Conservation (phyloP, 1,140 invertebrate genomes). For the Drosophila pachea region DNA sequence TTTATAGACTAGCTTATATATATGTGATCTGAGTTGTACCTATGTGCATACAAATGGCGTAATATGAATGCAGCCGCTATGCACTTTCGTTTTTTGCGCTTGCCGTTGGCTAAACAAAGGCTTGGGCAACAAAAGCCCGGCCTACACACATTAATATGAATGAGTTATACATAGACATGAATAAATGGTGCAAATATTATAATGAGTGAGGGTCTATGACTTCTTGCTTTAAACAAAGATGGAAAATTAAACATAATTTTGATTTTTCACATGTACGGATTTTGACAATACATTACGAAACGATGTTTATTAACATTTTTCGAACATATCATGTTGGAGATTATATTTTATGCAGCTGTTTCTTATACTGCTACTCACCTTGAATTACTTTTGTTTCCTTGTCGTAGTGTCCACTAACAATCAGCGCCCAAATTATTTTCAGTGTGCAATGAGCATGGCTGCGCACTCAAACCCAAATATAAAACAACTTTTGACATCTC, state of each 20-base stretch:
- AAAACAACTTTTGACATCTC: constrained; percentile 46
- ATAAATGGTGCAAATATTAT: constrained; percentile 14
- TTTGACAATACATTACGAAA: not conserved
- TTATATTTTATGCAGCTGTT: not conserved
- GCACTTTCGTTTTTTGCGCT: constrained; percentile 67
- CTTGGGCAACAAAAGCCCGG: constrained; percentile 42
- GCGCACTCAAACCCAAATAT: constrained; percentile 31
- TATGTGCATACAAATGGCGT: constrained; percentile 40
- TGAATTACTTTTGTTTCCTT: constrained; percentile 45
- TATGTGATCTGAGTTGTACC: constrained; percentile 49
- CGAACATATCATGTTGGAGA: not conserved
- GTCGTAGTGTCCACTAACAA: constrained; percentile 19
- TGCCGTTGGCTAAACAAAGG: constrained; percentile 40
- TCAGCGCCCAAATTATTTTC: constrained; percentile 44
- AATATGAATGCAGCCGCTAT: constrained; percentile 43
- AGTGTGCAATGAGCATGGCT: constrained; percentile 50
- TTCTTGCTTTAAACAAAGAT: constrained; percentile 22
- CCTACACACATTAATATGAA: constrained; percentile 26
- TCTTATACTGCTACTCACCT: constrained; percentile 50
- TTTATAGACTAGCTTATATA: constrained; percentile 42
- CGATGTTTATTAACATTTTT: no score
- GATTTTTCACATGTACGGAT: constrained; percentile 2
- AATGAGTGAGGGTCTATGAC: constrained; percentile 24
- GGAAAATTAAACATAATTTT: constrained; percentile 7
- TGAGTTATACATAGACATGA: constrained; percentile 8